phyloP scores from a whole-genome alignment of 2,113 vertebrate species.

The Falco punctatus region DNA sequence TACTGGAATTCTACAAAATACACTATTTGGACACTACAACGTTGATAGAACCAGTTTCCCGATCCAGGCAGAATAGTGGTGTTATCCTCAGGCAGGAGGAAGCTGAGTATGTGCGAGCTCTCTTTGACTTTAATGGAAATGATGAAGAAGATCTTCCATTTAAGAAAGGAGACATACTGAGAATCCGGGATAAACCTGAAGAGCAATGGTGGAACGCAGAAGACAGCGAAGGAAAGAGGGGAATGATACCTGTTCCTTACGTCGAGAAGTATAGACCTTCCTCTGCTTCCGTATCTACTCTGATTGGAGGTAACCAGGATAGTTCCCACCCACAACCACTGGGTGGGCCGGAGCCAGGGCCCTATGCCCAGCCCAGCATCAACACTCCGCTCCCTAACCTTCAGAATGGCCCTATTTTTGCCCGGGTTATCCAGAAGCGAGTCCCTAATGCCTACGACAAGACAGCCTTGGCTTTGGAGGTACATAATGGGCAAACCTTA shows the following conservation, averaged over 20 bases:
- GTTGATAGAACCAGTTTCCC: constrained; percentile 94
- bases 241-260: constrained; percentile 99
- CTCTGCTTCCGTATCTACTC: constrained; percentile 82
- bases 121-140: constrained; percentile 98
- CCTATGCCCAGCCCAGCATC: constrained; percentile 96
- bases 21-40: constrained; percentile 99
- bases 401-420: constrained; percentile 98
- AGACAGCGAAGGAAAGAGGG: constrained; percentile 91
- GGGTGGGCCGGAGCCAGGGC: constrained; percentile 92
- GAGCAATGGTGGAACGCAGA: constrained; percentile 99
- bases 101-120: constrained; percentile 90
- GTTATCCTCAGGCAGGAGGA: constrained; percentile 89
- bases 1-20: constrained; percentile 99
- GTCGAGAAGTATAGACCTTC: constrained; percentile 95
- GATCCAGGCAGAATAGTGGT: constrained; percentile 86
- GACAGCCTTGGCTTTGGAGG: constrained; percentile 99
- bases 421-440: constrained; percentile 99
- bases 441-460: constrained; percentile 99
- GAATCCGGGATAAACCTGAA: constrained; percentile 96
- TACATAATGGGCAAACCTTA: constrained; percentile 82
- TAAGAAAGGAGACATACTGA: constrained; percentile 94
- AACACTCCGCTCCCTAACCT: constrained; percentile 97
- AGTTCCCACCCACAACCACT: constrained; percentile 86
- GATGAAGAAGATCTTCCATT: constrained; percentile 99
- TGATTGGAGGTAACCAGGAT: constrained; percentile 90